A percentile compares a stretch with the other conserved stretches of the same genome.
Conservation (phyloP, 2,797 vertebrate genomes). For the Xiphorhynchus erythropygius region DNA sequence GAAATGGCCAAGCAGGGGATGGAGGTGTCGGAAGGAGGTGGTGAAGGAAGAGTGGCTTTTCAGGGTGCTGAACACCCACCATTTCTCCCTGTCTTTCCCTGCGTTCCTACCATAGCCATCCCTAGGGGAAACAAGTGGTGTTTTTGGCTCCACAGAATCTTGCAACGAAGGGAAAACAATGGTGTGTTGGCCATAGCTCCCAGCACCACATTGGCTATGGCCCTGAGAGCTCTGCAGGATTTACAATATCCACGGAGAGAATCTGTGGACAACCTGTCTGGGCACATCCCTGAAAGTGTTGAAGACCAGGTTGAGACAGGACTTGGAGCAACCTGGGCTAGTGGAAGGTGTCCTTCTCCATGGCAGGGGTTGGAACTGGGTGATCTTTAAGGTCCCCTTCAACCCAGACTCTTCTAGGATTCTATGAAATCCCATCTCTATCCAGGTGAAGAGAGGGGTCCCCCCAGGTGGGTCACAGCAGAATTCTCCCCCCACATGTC, state of each 20-base stretch:
- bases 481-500: background rate
- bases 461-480: background rate
- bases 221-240: background rate
- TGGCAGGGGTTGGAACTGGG: background rate
- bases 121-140: rapidly evolving
- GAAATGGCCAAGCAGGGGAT: background rate
- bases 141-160: background rate
- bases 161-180: background rate
- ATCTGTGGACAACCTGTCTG: background rate
- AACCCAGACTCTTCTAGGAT: no score
- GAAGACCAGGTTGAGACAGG: rapidly evolving
- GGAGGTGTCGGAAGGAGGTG: background rate
- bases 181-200: rapidly evolving
- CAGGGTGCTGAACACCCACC: rapidly evolving
- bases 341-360: background rate
- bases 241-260: no score
- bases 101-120: rapidly evolving
- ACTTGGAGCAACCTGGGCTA: background rate
- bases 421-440: background rate
- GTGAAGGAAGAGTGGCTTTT: background rate
- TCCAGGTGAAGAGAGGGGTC: background rate
- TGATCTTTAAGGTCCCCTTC: background rate
- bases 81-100: background rate
- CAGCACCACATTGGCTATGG: rapidly evolving
- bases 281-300: background rate